Conservation (phyloP, 2,888 invertebrate species). For the Malthinus flaveolus region DNA sequence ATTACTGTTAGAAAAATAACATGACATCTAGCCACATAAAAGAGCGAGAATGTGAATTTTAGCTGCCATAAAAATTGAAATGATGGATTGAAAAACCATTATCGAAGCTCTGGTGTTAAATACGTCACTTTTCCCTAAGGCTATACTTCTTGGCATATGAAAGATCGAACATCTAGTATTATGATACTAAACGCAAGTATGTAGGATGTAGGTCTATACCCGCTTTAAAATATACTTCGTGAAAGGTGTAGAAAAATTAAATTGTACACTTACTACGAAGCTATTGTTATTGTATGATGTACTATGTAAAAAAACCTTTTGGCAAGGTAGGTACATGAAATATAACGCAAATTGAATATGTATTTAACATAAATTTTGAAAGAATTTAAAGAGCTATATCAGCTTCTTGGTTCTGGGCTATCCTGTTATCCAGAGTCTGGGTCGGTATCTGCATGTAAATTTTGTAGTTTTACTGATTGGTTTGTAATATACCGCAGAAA, state of each 20-base stretch:
- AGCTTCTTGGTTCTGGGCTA: no score
- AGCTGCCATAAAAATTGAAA: conserved; percentile 37
- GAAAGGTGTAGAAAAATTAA: conserved; percentile 8
- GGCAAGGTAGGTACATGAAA: no score
- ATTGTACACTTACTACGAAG: conserved; percentile 1
- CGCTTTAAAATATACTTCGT: conserved; percentile 22
- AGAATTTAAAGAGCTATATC: no score
- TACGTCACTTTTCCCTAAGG: conserved; percentile 30
- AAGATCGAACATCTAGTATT: conserved; percentile 27
- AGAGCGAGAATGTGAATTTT: conserved; percentile 32
- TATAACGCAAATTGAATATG: no score
- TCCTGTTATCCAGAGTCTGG: no score
- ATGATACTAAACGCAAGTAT: conserved; percentile 25
- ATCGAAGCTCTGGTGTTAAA: conserved; percentile 30
- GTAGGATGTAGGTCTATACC: no score
- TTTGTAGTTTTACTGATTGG: no score
- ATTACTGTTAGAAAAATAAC: conserved; percentile 25
- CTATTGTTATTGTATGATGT: no score
- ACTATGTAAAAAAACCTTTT: no score
- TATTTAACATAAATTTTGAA: no score
- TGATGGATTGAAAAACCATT: conserved; percentile 37
- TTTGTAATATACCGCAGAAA: no score
- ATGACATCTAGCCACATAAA: conserved; percentile 27
- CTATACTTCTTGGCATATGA: conserved; percentile 28
- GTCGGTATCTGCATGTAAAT: no score